These are phyloP conservation scores for Pachycephus smyrnensis DNA, from an alignment of 2,888 invertebrate species.

Conservation along the genomic window DNA sequence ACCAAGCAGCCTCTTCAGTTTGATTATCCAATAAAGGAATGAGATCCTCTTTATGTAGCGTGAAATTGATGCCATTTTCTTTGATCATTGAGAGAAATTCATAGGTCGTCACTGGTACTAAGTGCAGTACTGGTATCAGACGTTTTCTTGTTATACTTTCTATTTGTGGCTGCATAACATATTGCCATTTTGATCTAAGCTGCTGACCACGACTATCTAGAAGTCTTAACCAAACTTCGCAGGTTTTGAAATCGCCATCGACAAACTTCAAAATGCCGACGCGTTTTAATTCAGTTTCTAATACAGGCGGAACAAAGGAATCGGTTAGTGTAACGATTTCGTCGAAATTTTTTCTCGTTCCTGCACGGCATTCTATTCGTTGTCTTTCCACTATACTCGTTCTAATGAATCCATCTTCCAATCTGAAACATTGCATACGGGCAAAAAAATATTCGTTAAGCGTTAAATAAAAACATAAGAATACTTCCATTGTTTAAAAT, in stretches of 20 bases:
- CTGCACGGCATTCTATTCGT: slow-evolving; percentile 8
- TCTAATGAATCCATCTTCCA: background rate
- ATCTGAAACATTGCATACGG: background rate
- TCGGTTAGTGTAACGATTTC: slow-evolving; percentile 22
- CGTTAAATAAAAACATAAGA: background rate
- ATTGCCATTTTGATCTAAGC: slow-evolving; percentile 40
- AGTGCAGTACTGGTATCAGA: slow-evolving; percentile 29
- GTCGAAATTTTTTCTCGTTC: slow-evolving; percentile 24
- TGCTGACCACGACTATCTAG: slow-evolving; percentile 37
- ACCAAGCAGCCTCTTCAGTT: slow-evolving; percentile 24
- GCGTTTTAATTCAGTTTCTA: slow-evolving; percentile 24
- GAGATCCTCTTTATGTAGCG: slow-evolving; percentile 30
- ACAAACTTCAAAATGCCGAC: slow-evolving; percentile 34
- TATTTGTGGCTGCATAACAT: slow-evolving; percentile 38
- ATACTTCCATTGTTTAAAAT: background rate
- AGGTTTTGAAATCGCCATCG: slow-evolving; percentile 32
- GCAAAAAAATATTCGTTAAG: background rate
- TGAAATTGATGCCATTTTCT: slow-evolving; percentile 34
- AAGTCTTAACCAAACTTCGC: slow-evolving; percentile 34
- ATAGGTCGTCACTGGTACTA: slow-evolving; percentile 29
- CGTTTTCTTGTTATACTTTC: slow-evolving; percentile 31
- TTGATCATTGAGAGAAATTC: slow-evolving; percentile 31
- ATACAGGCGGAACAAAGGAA: slow-evolving; percentile 5
- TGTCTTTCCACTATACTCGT: slow-evolving; percentile 4
- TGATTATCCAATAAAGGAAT: slow-evolving; percentile 23